Evolutionary conservation across 2,888 invertebrate species (phyloP), one percentile per base, ranked within the genome.

Genomic region (Tinea semifulvella): DNA sequence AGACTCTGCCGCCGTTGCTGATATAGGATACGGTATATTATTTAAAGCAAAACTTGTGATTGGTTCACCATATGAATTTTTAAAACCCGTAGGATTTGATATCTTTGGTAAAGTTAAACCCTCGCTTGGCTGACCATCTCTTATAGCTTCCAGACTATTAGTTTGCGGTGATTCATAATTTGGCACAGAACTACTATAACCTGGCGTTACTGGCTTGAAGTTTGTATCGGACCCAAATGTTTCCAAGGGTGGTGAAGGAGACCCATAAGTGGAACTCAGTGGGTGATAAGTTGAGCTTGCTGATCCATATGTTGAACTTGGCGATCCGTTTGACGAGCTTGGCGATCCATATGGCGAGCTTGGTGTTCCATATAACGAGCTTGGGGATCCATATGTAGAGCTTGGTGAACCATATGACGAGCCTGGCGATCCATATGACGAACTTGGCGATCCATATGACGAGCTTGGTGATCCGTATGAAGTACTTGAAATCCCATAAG

Each of bases 61-160:
- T 38, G 68, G 62, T 58, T 79, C 79, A 16, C 80, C 79, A 48
- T 80, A 80, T 10, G 80, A 80, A 56, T 80, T 80, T 54, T 60
- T 73, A 50, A 80, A 79, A 16, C 63, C 61, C 2, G 65, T 62
- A 7, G 75, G 73, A 40, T 58, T 53, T 36, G 68, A 60, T 8
- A 73, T 63, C 55, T 69, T 73, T 5, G 80, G 80, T 39, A 77
- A 53, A 53, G 73, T 61, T 50, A 67, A 60, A 38, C 71, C 63
- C 42, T 48, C 52, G 25, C 57, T 51, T 19, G 68, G 64, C 49
- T 56, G 55, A 38, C 60, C 53, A 46, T 63, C 54, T 43, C 58
- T 58, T 20, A 69, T 53, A 42, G 61, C 50, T 47, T 70, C 65
- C 2, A 63, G 54, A 44, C 69, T 60, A 51, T 51, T 66, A 44